A percentile compares a stretch with the other conserved stretches of the same genome.
Evolutionary conservation across 2,888 invertebrate genomes (phyloP).

Genomic region (Dusona sp.): DNA sequence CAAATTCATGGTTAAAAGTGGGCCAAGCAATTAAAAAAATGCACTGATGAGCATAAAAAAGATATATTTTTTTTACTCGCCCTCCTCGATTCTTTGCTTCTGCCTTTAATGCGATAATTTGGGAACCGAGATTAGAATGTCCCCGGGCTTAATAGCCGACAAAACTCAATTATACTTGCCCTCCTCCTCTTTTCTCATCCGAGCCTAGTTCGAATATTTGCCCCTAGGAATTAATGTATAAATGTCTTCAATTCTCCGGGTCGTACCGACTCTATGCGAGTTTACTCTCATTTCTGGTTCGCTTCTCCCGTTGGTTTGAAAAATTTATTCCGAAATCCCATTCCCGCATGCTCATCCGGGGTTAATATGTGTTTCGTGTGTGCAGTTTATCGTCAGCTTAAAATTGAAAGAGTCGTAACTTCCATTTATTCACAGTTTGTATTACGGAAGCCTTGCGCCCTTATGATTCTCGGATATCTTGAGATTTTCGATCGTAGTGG

Average conservation of each 20-base stretch:
- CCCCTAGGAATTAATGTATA: constrained; percentile 18
- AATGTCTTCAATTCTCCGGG: constrained; percentile 34
- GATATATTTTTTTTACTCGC: neutral
- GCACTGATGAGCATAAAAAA: neutral
- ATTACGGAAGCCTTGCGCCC: neutral
- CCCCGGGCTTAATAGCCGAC: constrained; percentile 29
- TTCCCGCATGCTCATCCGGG: constrained; percentile 20
- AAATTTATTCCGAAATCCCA: constrained; percentile 54
- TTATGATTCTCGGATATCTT: neutral
- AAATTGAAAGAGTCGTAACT: neutral
- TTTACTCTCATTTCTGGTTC: constrained; percentile 31
- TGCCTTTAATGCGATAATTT: neutral
- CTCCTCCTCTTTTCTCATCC: constrained; percentile 8
- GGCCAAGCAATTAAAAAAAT: neutral
- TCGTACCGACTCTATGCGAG: constrained; percentile 15
- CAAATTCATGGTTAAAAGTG: neutral
- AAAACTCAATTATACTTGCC: constrained; percentile 19
- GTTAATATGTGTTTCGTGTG: neutral
- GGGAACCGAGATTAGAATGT: constrained; percentile 20
- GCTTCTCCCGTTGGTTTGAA: constrained; percentile 29
- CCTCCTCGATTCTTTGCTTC: neutral
- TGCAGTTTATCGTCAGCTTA: neutral
- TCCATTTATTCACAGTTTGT: neutral
- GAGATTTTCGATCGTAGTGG: neutral
- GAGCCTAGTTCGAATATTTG: constrained; percentile 24